Conservation (phyloP, 2,797 vertebrate species). For the Spheniscus humboldti region DNA sequence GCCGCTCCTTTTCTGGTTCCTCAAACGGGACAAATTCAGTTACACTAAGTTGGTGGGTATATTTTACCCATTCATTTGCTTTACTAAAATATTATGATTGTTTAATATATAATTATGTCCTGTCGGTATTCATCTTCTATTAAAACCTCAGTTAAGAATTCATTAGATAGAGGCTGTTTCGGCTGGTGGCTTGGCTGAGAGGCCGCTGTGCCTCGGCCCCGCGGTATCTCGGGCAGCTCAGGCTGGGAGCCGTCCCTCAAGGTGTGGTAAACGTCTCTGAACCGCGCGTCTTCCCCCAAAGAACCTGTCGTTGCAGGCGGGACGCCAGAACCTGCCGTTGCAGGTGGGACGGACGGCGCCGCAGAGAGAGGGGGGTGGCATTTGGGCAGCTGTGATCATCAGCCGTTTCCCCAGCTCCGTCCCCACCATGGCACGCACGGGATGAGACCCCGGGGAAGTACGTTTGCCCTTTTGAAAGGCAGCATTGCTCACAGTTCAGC, state of each 20-base stretch:
- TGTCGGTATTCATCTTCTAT: neutral
- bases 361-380: too few species aligned
- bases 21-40: neutral
- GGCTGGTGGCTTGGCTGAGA: neutral
- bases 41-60: neutral
- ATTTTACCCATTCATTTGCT: neutral
- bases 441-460: neutral
- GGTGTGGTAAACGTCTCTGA: neutral
- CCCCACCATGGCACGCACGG: accelerated
- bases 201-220: accelerated
- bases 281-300: accelerated
- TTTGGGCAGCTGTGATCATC: neutral
- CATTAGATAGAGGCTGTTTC: neutral
- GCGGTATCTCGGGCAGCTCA: accelerated
- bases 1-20: neutral
- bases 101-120: neutral
- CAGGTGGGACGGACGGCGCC: neutral
- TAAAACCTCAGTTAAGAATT: neutral
- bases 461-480: neutral
- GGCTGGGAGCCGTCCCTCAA: neutral
- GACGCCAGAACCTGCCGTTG: neutral
- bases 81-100: neutral
- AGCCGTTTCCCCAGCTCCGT: neutral
- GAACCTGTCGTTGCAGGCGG: neutral
- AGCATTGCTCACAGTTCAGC: neutral